phyloP scores from a whole-genome alignment of 92 coral and sea anemone species.

The Bergia puertoricense region DNA sequence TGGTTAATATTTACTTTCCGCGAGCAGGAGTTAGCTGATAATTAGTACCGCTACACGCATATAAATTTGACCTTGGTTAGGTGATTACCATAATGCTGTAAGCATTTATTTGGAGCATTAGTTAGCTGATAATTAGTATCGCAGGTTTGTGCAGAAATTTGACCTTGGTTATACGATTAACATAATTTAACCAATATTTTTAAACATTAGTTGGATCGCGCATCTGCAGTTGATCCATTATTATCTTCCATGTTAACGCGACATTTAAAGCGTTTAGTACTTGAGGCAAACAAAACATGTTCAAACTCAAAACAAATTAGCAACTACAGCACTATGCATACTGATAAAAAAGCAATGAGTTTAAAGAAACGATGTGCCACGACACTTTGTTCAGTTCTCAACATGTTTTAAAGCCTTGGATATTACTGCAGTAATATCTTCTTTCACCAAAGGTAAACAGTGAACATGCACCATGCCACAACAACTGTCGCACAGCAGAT shows the following conservation, averaged over 20 bases:
- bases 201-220: background rate
- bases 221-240: background rate
- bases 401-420: background rate
- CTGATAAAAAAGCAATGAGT: background rate
- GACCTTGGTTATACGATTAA: background rate
- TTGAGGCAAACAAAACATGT: no score
- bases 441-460: background rate
- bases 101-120: no score
- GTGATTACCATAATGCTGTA: no score
- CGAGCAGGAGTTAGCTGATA: no score
- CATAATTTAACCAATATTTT: background rate
- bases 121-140: background rate
- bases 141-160: no score
- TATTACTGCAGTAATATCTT: background rate
- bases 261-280: no score
- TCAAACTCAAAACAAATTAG: background rate
- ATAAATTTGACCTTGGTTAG: no score
- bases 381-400: background rate
- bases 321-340: no score
- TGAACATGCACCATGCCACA: slow-evolving; percentile 27
- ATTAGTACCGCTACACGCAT: no score
- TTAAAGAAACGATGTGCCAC: background rate
- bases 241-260: background rate
- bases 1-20: no score
- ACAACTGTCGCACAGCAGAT: slow-evolving; percentile 32